phyloP scores from a whole-genome alignment of 2,113 vertebrate genomes.

The Psephotus haematonotus region DNA sequence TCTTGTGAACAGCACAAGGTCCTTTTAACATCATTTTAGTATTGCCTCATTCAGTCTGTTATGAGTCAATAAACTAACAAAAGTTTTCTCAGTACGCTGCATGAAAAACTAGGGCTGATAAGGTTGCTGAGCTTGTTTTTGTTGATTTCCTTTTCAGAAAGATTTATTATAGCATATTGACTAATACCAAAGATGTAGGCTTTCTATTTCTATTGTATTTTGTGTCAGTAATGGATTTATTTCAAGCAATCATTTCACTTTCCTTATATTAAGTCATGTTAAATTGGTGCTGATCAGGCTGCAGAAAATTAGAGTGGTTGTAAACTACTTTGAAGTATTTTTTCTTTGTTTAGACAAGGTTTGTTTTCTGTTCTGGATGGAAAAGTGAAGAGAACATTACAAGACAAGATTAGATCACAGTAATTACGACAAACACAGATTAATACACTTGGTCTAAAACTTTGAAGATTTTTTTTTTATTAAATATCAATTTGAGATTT shows the following conservation, averaged over 20 bases:
- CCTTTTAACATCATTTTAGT: background rate
- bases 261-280: conserved; percentile 22
- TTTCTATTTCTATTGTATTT: background rate
- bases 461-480: background rate
- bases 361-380: background rate
- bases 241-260: conserved; percentile 19
- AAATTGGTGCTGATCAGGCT: background rate
- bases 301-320: background rate
- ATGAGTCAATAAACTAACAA: conserved; percentile 19
- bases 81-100: background rate
- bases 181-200: conserved; percentile 18
- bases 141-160: conserved; percentile 51
- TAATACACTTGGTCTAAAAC: background rate
- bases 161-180: conserved; percentile 50
- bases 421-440: background rate
- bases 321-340: background rate
- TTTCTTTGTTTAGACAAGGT: background rate
- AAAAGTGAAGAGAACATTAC: background rate
- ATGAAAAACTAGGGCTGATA: background rate
- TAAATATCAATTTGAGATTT: background rate
- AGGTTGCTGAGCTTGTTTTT: conserved; percentile 51
- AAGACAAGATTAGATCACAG: background rate
- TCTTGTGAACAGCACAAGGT: background rate
- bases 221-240: conserved; percentile 25
- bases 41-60: background rate